phyloP scores from a whole-genome alignment of 1,140 invertebrate genomes.

The Charaxes varanes region DNA sequence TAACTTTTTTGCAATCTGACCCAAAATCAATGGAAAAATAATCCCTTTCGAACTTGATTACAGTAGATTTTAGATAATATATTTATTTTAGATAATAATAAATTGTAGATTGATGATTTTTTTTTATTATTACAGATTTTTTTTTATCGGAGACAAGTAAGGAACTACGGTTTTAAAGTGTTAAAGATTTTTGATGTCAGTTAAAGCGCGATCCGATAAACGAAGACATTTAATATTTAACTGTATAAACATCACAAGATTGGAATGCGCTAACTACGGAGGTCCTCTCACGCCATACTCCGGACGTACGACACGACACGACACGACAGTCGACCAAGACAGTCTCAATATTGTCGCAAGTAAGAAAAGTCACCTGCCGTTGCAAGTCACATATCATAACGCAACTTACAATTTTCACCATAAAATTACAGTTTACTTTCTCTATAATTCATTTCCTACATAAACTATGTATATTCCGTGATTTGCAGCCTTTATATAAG shows the following conservation, averaged over 20 bases:
- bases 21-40: too few relatives aligned
- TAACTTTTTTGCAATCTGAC: too few relatives aligned
- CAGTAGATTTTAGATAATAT: too few relatives aligned
- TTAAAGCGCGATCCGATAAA: neutral
- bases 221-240: conserved; percentile 11
- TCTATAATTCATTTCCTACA: conserved; percentile 65
- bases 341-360: conserved; percentile 5
- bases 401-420: conserved; percentile 73
- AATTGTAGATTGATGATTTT: too few relatives aligned
- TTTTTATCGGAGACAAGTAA: too few relatives aligned
- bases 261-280: conserved; percentile 65
- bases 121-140: too few relatives aligned
- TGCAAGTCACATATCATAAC: conserved; percentile 70
- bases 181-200: conserved; percentile 12
- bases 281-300: conserved; percentile 12
- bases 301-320: neutral
- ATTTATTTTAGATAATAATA: too few relatives aligned
- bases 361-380: conserved; percentile 16
- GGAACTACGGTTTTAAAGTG: too few relatives aligned
- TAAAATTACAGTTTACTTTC: conserved; percentile 62
- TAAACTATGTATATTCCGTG: conserved; percentile 73
- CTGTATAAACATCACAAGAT: conserved; percentile 39
- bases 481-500: conserved; percentile 76
- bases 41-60: too few relatives aligned
- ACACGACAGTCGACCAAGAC: conserved; percentile 1